Base-by-base conservation (phyloP, 2,888 invertebrate species). In the Drosophila algonquin region DNA sequence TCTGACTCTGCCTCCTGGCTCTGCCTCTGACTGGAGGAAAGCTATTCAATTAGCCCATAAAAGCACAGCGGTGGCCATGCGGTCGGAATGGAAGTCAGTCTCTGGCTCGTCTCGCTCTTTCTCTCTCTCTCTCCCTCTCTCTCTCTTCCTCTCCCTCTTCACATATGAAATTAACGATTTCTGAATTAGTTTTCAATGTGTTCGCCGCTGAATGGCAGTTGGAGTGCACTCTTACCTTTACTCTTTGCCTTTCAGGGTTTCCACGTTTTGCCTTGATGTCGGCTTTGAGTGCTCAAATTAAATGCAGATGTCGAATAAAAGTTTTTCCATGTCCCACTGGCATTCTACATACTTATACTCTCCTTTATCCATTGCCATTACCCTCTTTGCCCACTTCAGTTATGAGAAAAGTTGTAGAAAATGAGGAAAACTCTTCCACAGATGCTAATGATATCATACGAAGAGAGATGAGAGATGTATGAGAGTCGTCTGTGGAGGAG, bases 1-100 rank as follows among this genome's bases (percentile, higher is more conserved):
- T 21, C 21, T 21, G 21, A 0, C 21, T 3, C 21, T 21, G 21
- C 3, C 21, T 21, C 40, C 40, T 40, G 40, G 2, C 54, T 46
- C 54, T 46, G 14, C 6, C 44, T 60, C 54, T 45, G 35, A 63
- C 45, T 58, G 40, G 71, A 40, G 12, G 62, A 48, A 70, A 80
- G 84, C 73, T 69, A 67, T 70, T 83, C 83, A 86, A 81, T 86
- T 87, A 78, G 76, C 63, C 45, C 73, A 73, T 65, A 67, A 71
- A 71, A 71, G 61, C 68, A 54, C 53, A 70, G 56, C 50, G 21
- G 50, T 57, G 61, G 73, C 65, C 57, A 55, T 72, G 63, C 9
- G 63, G 55, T 52, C 21, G 9, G 55, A 44, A 14, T 52, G 55
- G 10, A 21, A 12, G 14, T 16, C 45, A 46, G 45, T 12, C 51